Evolutionary conservation across 1,140 invertebrate genomes (phyloP), one percentile per base, ranked within the genome.

Genomic region (Magallana ariakensis): DNA sequence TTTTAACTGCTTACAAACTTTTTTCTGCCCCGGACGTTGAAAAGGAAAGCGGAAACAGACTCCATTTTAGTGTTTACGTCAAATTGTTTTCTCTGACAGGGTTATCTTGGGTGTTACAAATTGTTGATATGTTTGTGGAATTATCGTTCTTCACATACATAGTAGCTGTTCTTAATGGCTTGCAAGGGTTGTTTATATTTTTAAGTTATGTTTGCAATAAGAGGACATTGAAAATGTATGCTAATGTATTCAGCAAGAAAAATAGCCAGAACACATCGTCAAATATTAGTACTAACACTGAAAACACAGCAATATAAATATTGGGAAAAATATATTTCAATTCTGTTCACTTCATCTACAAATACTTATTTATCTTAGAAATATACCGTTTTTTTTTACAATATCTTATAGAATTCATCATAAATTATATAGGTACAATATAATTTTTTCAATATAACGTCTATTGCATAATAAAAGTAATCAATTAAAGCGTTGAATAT

Each of bases 121-220:
- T 87, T n/a, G 58, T 84, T 57, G 62, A 87, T 60, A 58, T 82
- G 4, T 87, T 87, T 46, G 6, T 87, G 11, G 9, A 19, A 9
- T 9, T 53, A 9, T 84, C 82, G 4, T 5, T 33, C 5, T 87
- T 84, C 57, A 60, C 60, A 1, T n/a, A 19, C 10, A 53, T 84
- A 33, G 33, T 87, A 10, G 11, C 85, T 9, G 11, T 84, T 33
- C n/a, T 87, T 56, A 84, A 84, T 19, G 57, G 56, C 6, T 80
- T 83, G 56, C 82, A 87, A 66, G 85, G 85, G 1, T n/a, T 86
- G 15, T 83, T 86, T 19, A 83, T 87, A 75, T 87, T 87, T 26
- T 16, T 87, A 2, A 83, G 80, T 46, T 87, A 26, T 19, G 62
- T 80, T 16, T 87, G 81, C n/a, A 87, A 83, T 15, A 57, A 58